Base-by-base conservation (phyloP, 1,140 invertebrate genomes). In the Bombus haemorrhoidalis region DNA sequence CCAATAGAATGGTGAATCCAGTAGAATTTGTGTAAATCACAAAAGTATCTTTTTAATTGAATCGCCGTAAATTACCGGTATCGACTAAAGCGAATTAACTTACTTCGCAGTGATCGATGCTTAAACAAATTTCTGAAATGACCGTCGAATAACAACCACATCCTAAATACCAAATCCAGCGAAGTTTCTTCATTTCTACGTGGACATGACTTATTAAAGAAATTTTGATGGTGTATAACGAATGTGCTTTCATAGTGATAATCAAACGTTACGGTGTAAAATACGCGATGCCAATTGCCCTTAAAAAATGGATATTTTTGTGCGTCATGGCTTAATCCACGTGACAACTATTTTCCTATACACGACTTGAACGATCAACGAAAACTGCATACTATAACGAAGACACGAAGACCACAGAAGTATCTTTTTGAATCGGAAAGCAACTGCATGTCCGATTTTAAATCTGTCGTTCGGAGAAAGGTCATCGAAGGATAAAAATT, bases 291-390 rank as follows among this genome's bases (percentile, higher is more conserved):
- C 22, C 2, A 34, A 13, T 53, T 25, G 37, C 10, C 39, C 10
- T 59, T 15, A 28, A 62, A 34, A 37, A 18, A 66, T 81, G 68
- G 80, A 71, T 87, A 83, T 83, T 78, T 83, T 62, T 62, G 73
- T 73, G 32, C 62, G 3, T 43, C 28, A 0, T 3, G 2, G 34
- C 10, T 43, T 22, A 34, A 59, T 39, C 53, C 37, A 15, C 75
- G 6, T 12, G 57, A 59, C 25, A 3, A 15, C 28, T 39, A 13
- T 72, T 22, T 32, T 15, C 3, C 37, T 28, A 69, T 25, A 12
- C 1, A 39, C 22, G 10, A 39, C 28, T 62, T 5, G 59, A 22
- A 37, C 10, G 13, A 13, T 13, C 28, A 10, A 41, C 25, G 25
- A 71, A n/a, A 62, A n/a, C 28, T 53, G 1, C 43, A 0, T n/a